Conservation (phyloP, 2,888 invertebrate species). For the Cabera pusaria region DNA sequence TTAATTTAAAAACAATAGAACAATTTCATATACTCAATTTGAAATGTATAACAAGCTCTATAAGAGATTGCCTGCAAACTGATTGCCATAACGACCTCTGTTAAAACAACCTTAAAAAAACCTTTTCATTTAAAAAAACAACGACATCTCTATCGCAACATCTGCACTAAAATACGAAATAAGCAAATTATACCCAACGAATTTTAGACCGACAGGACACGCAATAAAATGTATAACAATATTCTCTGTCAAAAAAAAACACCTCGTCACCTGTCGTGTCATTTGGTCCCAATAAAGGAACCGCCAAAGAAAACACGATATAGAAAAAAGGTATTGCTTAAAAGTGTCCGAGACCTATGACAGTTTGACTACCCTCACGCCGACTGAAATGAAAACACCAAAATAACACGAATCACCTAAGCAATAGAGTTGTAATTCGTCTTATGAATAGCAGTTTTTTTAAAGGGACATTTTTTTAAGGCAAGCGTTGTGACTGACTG, state of each 20-base stretch:
- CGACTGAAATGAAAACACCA: slow-evolving; percentile 18
- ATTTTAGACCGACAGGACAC: slow-evolving; percentile 57
- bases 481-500: slow-evolving; percentile 75
- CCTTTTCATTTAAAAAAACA: slow-evolving; percentile 31
- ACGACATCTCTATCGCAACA: slow-evolving; percentile 61
- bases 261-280: slow-evolving; percentile 82
- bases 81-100: slow-evolving; percentile 5
- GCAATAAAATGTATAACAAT: slow-evolving; percentile 80
- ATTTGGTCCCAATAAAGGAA: slow-evolving; percentile 78
- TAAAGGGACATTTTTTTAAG: slow-evolving; percentile 56
- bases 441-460: slow-evolving; percentile 42
- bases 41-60: slow-evolving; percentile 1
- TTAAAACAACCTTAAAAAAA: slow-evolving; percentile 7
- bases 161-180: slow-evolving; percentile 57
- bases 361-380: slow-evolving; percentile 47
- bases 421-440: too few species aligned
- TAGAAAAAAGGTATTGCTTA: slow-evolving; percentile 63
- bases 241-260: slow-evolving; percentile 66
- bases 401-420: too few species aligned
- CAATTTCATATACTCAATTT: too few species aligned
- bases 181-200: slow-evolving; percentile 69
- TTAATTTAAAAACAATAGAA: too few species aligned
- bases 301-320: slow-evolving; percentile 78
- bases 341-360: slow-evolving; percentile 68
- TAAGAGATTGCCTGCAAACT: slow-evolving; percentile 5